Evolutionary conservation across 1,140 invertebrate genomes (phyloP), one percentile per base, ranked within the genome.

Genomic region (Heliconius himera): DNA sequence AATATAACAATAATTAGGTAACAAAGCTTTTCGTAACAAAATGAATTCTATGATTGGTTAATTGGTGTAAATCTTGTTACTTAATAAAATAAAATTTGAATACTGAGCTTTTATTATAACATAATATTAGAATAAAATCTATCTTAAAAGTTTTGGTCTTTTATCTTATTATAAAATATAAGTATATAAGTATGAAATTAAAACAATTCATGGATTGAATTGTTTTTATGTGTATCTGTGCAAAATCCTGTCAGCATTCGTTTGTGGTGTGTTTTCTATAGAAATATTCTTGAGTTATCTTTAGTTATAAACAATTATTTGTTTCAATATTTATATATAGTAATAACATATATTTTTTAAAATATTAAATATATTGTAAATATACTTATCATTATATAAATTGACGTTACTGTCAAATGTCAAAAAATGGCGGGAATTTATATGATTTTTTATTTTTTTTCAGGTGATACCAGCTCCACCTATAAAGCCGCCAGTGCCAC

Each of bases 391-490:
- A 29, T 13, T 66, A 66, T 3, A 66, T 16, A 66, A 13, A 66
- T 66, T 66, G 60, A 16, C 22, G 26, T 29, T n/a, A 56, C 9
- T 66, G 13, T 66, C 8, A n/a, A n/a, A 56, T 56, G 54, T 56
- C 54, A 8, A 26, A 66, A 66, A 66, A 4, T 26, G 26, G 11
- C 26, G 60, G 60, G 26, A 66, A 29, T 66, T 66, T 3, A 3
- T 29, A 29, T 66, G 26, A 0, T 13, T 11, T 66, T 72, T 78
- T 74, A 41, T 46, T 75, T 49, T 73, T n/a, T 36, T 70, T 77
- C 89, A 94, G 93, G 91, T 94, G 84, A 93, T 94, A 87, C 93
- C 93, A 77, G 93, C 93, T 41, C 93, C 93, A 74, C 91, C 85
- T 54, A 94, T 94, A 74, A 88, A 89, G 81, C 86, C 90, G 26